Evolutionary conservation across 2,113 vertebrate genomes (phyloP).

Genomic region (Cyprinodon brontotheroides): DNA sequence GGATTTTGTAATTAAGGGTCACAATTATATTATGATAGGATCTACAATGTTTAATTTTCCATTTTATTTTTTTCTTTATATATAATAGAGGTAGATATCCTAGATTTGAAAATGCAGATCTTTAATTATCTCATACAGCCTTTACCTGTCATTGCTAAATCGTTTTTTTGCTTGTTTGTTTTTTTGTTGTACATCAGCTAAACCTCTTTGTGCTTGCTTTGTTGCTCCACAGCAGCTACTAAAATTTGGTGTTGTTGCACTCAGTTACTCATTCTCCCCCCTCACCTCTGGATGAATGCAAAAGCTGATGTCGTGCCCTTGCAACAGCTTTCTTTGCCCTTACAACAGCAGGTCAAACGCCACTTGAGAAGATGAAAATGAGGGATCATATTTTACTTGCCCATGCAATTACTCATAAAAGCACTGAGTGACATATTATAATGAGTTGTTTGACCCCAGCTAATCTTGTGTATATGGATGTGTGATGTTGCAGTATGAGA

Average conservation of each 20-base stretch:
- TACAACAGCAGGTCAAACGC: constrained; percentile 45
- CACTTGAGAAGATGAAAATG: constrained; percentile 29
- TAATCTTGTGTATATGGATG: constrained; percentile 47
- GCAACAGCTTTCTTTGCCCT: neutral
- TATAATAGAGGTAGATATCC: neutral
- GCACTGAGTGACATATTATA: constrained; percentile 59
- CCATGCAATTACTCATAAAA: constrained; percentile 49
- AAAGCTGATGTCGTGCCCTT: constrained; percentile 18
- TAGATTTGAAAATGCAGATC: neutral
- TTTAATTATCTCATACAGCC: constrained; percentile 25
- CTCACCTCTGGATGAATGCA: neutral
- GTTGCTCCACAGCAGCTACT: neutral
- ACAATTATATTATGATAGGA: constrained; percentile 41
- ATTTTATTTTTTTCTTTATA: constrained; percentile 27
- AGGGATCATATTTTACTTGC: constrained; percentile 45
- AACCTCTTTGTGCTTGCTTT: constrained; percentile 13
- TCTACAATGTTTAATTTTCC: constrained; percentile 52
- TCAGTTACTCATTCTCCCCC: neutral
- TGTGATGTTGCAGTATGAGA: constrained; percentile 48
- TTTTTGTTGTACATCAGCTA: constrained; percentile 49
- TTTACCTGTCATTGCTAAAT: constrained; percentile 41
- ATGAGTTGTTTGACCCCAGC: constrained; percentile 64
- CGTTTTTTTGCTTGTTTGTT: constrained; percentile 33
- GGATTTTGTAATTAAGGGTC: neutral
- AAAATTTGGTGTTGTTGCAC: constrained; percentile 4